Evolutionary conservation across 53 echinoderm and acorn worm species (phyloP).

Genomic region (Antedon mediterranea): DNA sequence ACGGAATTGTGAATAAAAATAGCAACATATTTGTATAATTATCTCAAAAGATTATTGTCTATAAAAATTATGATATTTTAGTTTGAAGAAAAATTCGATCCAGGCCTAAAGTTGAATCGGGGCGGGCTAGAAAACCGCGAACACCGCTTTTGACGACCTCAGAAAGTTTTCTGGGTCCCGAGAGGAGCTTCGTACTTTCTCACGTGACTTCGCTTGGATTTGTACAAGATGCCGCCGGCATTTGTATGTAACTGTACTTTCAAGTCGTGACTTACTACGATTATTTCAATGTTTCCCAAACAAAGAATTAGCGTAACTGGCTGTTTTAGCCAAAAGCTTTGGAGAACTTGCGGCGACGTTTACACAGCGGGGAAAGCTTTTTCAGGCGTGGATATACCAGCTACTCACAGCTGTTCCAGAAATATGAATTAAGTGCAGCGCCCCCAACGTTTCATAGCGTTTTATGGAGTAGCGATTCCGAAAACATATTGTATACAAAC

Average conservation of each 20-base stretch:
- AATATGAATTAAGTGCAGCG: too few species aligned
- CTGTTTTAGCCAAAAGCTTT: background rate
- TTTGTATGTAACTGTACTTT: constrained; percentile 1
- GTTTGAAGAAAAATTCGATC: background rate
- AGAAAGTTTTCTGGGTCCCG: background rate
- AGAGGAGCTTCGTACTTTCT: background rate
- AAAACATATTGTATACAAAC: too few species aligned
- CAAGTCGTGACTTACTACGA: background rate
- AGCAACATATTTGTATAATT: background rate
- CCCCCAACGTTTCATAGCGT: too few species aligned
- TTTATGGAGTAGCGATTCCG: too few species aligned
- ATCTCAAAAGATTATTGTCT: background rate
- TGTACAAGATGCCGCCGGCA: background rate
- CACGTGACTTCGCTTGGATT: background rate
- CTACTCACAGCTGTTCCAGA: too few species aligned
- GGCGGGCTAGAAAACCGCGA: background rate
- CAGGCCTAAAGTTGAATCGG: background rate
- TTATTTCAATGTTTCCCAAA: background rate
- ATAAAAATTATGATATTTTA: background rate
- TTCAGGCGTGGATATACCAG: background rate
- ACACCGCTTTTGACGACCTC: background rate
- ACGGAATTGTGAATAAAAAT: background rate
- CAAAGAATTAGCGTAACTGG: background rate
- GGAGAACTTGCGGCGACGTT: background rate
- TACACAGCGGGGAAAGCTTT: background rate